Percentiles rank a stretch among this genome's conserved stretches.
phyloP scores from a whole-genome alignment of 30 jellyfish, hydroid and myxozoan species.

The Calvadosia cruxmelitensis region DNA sequence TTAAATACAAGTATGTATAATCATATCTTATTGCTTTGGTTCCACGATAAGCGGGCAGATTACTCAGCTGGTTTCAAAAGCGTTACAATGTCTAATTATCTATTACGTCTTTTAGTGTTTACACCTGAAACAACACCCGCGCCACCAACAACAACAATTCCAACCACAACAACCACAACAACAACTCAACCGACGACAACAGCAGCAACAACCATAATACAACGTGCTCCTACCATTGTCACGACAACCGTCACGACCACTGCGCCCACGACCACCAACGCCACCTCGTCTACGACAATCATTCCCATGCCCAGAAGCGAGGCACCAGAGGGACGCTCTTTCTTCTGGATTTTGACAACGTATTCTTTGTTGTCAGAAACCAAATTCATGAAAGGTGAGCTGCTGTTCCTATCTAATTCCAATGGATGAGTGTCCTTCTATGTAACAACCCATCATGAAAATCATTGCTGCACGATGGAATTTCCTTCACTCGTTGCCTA shows the following conservation, averaged over 20 bases:
- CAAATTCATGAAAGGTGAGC: conserved; percentile 53
- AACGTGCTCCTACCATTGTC: neutral
- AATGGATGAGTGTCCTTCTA: no score
- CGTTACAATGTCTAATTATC: no score
- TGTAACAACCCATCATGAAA: no score
- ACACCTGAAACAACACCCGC: conserved; percentile 13
- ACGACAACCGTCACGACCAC: conserved; percentile 4
- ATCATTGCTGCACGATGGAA: no score
- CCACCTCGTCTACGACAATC: conserved; percentile 1
- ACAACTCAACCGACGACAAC: neutral
- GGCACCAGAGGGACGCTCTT: neutral
- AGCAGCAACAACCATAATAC: neutral
- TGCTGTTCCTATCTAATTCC: no score
- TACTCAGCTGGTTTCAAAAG: no score
- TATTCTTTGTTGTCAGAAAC: conserved; percentile 61
- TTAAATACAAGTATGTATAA: no score
- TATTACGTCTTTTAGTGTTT: conserved; percentile 3
- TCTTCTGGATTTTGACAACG: conserved; percentile 58
- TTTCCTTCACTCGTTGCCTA: no score
- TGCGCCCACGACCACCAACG: neutral
- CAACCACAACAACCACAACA: conserved; percentile 30
- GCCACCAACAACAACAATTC: conserved; percentile 10
- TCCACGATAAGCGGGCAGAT: no score
- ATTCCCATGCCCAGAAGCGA: conserved; percentile 1
- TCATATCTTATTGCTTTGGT: no score